These are phyloP conservation scores for Calliphora vicina DNA, from an alignment of 1,140 invertebrate genomes.

Conservation along the genomic window DNA sequence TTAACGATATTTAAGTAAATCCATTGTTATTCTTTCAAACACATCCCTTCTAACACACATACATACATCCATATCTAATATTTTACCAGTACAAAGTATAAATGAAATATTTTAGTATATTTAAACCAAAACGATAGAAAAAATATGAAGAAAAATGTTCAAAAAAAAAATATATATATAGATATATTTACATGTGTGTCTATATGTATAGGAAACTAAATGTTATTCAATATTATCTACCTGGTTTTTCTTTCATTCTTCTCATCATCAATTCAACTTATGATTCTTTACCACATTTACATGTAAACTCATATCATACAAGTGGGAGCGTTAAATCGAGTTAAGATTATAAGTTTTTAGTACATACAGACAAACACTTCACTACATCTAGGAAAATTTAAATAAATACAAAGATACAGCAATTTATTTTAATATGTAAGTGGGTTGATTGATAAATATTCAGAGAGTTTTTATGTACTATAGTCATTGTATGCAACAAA, in stretches of 20 bases:
- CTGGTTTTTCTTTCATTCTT: neutral
- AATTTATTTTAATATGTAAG: neutral
- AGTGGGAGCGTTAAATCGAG: slow-evolving; percentile 62
- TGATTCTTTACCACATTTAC: neutral
- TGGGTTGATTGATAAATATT: too few relatives aligned
- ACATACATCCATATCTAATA: neutral
- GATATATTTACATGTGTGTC: neutral
- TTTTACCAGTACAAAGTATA: neutral
- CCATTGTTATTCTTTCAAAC: slow-evolving; percentile 10
- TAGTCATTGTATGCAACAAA: too few relatives aligned
- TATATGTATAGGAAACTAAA: neutral
- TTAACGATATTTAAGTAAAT: slow-evolving; percentile 5
- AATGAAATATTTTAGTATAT: neutral
- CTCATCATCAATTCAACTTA: neutral
- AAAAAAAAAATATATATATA: neutral
- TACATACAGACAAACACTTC: slow-evolving; percentile 14
- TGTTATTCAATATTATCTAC: neutral
- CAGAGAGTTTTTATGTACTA: too few relatives aligned
- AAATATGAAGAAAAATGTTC: neutral
- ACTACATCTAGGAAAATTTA: neutral
- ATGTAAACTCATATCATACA: slow-evolving; percentile 60
- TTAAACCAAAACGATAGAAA: neutral
- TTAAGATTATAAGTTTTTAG: slow-evolving; percentile 58
- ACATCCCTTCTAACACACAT: neutral
- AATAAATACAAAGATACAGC: neutral